These are phyloP conservation scores for Tethya wilhelma DNA, from an alignment of 37 sponge, comb jelly and placozoan species.

Conservation along the genomic window DNA sequence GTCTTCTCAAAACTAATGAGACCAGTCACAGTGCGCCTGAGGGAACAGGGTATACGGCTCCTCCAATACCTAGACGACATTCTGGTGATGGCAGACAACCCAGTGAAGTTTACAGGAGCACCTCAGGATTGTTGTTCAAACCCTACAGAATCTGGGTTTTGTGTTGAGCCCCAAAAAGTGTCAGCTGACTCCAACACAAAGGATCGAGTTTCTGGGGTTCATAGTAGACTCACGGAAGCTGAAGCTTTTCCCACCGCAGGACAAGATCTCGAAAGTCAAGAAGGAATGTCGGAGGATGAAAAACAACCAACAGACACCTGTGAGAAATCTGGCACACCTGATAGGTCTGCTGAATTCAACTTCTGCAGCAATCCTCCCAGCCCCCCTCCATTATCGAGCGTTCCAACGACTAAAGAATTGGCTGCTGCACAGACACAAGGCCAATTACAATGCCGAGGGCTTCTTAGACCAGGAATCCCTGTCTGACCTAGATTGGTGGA, in stretches of 20 bases:
- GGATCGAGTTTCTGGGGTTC: conserved; percentile 37
- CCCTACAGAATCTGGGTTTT: conserved; percentile 16
- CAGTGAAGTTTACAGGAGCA: background rate
- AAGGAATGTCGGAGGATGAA: background rate
- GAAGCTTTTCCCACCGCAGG: conserved; percentile 6
- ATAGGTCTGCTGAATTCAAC: conserved; percentile 13
- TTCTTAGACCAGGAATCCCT: background rate
- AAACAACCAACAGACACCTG: background rate
- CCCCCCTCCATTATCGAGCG: conserved; percentile 23
- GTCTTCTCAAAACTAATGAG: no score
- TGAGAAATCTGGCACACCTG: conserved; percentile 3
- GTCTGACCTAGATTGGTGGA: conserved; percentile 21
- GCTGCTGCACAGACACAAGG: background rate
- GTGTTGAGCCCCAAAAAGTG: conserved; percentile 22
- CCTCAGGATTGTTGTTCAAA: conserved; percentile 1
- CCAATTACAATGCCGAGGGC: background rate
- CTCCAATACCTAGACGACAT: no score
- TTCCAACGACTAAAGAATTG: background rate
- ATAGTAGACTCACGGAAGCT: conserved; percentile 12
- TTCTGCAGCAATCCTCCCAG: conserved; percentile 17
- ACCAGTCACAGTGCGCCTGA: no score
- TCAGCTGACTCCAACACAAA: background rate
- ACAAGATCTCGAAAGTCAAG: background rate
- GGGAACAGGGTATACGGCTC: no score
- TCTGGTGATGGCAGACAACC: conserved; percentile 26